phyloP scores from a whole-genome alignment of 2,888 invertebrate species.

The Carterocephalus palaemon region DNA sequence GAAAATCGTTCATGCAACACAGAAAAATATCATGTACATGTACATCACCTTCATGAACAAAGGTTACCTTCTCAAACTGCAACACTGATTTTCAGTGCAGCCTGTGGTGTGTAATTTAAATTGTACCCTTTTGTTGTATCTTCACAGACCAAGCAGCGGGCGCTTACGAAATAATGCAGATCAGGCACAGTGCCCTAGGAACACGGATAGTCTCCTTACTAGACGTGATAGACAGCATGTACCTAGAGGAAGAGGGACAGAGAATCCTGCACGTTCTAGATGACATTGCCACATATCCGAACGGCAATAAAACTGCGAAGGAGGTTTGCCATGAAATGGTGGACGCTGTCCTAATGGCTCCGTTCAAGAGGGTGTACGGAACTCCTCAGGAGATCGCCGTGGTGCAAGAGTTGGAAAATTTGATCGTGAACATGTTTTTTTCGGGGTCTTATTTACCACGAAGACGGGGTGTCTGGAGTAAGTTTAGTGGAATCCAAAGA shows the following conservation, averaged over 20 bases:
- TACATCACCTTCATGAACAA: too few species aligned
- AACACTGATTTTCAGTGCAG: too few species aligned
- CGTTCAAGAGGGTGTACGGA: conserved; percentile 12
- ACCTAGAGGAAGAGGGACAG: conserved; percentile 5
- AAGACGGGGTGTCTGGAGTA: not conserved
- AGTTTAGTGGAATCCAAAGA: not conserved
- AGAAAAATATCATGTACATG: too few species aligned
- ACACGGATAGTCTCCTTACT: conserved; percentile 18
- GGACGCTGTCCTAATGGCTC: conserved; percentile 8
- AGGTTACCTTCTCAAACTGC: too few species aligned
- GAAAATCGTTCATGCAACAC: too few species aligned
- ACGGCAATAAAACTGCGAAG: not conserved
- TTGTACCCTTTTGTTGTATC: too few species aligned
- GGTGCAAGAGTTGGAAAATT: conserved; percentile 1
- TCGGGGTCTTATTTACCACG: not conserved
- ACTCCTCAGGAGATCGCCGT: conserved; percentile 10
- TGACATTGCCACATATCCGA: conserved; percentile 9
- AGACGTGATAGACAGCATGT: conserved; percentile 15
- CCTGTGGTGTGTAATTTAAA: too few species aligned
- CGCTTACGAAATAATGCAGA: not conserved
- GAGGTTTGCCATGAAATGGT: not conserved
- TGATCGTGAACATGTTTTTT: conserved; percentile 1
- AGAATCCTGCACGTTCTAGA: conserved; percentile 8
- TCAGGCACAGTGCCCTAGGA: conserved; percentile 7
- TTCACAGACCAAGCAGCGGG: not conserved